These are phyloP conservation scores for Brachionus paranguensis DNA, from an alignment of 1,140 invertebrate species.

Conservation along the genomic window DNA sequence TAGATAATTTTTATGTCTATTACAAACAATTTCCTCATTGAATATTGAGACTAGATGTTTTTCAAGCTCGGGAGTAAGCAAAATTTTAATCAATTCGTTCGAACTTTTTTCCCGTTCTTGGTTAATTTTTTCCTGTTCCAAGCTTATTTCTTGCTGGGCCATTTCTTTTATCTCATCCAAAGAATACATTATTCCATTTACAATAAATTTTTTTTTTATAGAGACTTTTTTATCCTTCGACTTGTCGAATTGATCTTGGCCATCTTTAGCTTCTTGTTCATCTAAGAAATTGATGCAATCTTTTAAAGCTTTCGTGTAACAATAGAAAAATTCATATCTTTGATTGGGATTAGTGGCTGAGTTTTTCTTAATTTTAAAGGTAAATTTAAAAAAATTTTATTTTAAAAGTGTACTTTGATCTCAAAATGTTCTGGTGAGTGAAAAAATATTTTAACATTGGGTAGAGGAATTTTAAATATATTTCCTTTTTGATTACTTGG, in stretches of 20 bases:
- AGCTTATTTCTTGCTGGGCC: neutral
- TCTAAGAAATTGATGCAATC: neutral
- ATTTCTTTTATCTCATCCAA: constrained; percentile 30
- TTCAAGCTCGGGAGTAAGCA: neutral
- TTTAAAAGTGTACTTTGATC: neutral
- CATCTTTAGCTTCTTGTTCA: neutral
- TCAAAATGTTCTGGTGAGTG: neutral
- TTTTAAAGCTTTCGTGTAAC: constrained; percentile 3
- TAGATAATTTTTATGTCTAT: constrained; percentile 10
- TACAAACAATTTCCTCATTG: neutral
- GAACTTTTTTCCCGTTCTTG: neutral
- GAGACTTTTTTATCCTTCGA: neutral
- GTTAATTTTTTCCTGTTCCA: neutral
- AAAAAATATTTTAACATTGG: neutral
- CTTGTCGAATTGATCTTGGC: neutral
- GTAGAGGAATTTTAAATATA: neutral
- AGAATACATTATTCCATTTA: neutral
- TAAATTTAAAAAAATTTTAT: neutral
- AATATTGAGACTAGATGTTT: constrained; percentile 15
- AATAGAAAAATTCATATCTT: neutral
- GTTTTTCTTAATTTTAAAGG: neutral
- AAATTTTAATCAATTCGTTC: neutral
- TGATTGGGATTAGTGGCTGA: neutral
- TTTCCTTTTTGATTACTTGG: neutral
- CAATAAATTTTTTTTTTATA: neutral